Percentiles rank a stretch among this genome's conserved stretches.
Conservation (phyloP, 2,888 invertebrate genomes). For the Cryptosula pallasiana region DNA sequence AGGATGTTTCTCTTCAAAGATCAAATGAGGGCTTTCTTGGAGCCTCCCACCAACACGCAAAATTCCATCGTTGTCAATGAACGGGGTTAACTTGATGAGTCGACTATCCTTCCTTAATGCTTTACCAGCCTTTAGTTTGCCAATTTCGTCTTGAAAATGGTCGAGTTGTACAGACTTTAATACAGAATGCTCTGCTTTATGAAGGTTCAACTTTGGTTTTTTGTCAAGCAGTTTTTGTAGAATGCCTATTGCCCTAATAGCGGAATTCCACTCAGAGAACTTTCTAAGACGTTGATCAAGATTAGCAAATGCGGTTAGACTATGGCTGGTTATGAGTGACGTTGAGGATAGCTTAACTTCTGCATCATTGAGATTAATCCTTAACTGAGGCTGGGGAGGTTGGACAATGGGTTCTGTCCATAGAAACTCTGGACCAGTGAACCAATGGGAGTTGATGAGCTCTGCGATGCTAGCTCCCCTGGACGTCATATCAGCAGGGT, state of each 20-base stretch:
- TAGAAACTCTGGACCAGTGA: slow-evolving; percentile 28
- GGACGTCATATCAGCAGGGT: slow-evolving; percentile 34
- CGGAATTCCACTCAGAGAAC: not conserved
- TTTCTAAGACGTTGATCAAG: not conserved
- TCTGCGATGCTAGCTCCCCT: slow-evolving; percentile 27
- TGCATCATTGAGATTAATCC: slow-evolving; percentile 25
- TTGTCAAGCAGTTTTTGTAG: not conserved
- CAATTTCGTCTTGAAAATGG: slow-evolving; percentile 23
- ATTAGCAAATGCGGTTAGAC: not conserved
- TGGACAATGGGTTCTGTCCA: slow-evolving; percentile 10
- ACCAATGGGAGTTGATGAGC: slow-evolving; percentile 26
- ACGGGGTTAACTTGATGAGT: slow-evolving; percentile 29
- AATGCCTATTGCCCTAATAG: not conserved
- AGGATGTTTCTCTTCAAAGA: slow-evolving; percentile 28
- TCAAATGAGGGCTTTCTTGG: not conserved
- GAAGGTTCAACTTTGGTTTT: not conserved
- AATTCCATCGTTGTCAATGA: slow-evolving; percentile 29
- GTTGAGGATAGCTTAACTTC: slow-evolving; percentile 26
- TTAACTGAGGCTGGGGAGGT: not conserved
- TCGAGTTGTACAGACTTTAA: not conserved
- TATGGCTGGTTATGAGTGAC: not conserved
- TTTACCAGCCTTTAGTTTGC: not conserved
- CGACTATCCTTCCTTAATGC: not conserved
- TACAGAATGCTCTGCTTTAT: slow-evolving; percentile 1
- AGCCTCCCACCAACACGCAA: slow-evolving; percentile 33